Base-by-base conservation (phyloP, 2,113 vertebrate species). In the Tenebrosternarchus preto region DNA sequence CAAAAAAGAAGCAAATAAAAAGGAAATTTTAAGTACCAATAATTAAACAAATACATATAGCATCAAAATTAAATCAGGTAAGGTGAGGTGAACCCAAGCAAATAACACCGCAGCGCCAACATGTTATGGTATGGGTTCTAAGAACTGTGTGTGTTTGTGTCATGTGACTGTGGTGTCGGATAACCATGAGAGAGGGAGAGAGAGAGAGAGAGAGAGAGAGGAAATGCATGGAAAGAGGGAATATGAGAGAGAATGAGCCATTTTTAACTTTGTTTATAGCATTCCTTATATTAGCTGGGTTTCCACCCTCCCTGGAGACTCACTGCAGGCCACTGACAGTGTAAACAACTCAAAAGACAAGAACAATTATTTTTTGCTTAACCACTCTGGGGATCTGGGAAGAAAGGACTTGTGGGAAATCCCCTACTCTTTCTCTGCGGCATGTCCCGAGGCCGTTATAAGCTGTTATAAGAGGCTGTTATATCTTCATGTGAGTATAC, bases 311-410 rank as follows among this genome's bases (percentile, higher is more conserved):
- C 57, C 70, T 24, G 16, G 78, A 66, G 78, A 73, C 60, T 4
- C 4, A 27, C 46, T 75, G 71, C 29, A 66, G 61, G 2, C 71
- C 25, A 31, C 39, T 73, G 63, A 57, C 53, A n/a, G 50, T 64
- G 53, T 80, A 80, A 80, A 80, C 78, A 74, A 12, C 61, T 67
- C 43, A 50, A 50, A 74, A 80, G 60, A 80, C 78, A 27, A 73
- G 70, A 74, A 80, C 79, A 80, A 80, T 75, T 60, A 74, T n/a
- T 43, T 55, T n/a, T 29, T 9, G 61, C n/a, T n/a, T n/a, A 39
- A 43, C 59, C 78, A 57, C 63, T 12, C 2, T n/a, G 33, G 57
- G 29, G 43, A 74, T 12, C 2, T n/a, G 33, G 57, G 29, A 25
- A 74, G 50, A 36, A 6, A 6, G 55, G 33, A 59, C 66, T 73